Evolutionary conservation across 2,888 invertebrate genomes (phyloP), one percentile per base, ranked within the genome.

Genomic region (Aleiodes leptofemur): DNA sequence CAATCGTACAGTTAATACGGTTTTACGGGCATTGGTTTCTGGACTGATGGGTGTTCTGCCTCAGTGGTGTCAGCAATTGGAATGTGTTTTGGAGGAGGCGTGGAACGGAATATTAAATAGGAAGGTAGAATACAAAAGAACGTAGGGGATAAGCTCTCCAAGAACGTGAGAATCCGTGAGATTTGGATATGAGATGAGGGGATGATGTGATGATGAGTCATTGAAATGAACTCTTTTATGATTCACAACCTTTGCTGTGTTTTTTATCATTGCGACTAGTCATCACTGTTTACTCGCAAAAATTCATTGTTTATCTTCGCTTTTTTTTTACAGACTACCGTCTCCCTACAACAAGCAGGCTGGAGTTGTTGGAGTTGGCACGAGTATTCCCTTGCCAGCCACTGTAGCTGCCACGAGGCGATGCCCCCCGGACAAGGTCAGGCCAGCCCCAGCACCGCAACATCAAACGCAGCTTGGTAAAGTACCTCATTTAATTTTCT

Each of bases 371-470:
- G 90, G 91, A 84, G 91, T 91, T 77, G 94, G 93, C 85, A 95
- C 95, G 81, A 94, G 95, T 85, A 96, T 96, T 85, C 96, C 96
- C 73, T 89, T 95, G 84, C 96, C 96, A 57, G 95, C 95, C 76
- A 95, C 95, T 43, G 95, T 95, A 79, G 92, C 94, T 83, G 95
- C 95, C 69, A 93, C 93, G 79, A 92, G 95, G 80, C 92, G 95
- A 89, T 95, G 95, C 82, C 95, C 95, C 72, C 95, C 95, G 81
- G 95, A 95, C 91, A 95, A 95, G 89, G 92, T 93, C 79, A 92
- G 95, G 75, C 95, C 95, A 11, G 91, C 95, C 82, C 95, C 95
- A 11, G 92, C 93, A 72, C 93, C 94, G 48, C 83, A 86, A 72
- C 87, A 88, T 83, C 88, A 87, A 82, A 83, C 87, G 31, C 88